Percentiles rank a stretch among this genome's conserved stretches.
These are phyloP conservation scores for Scophthalmus maximus DNA, from an alignment of 2,113 vertebrate genomes.

Conservation along the genomic window DNA sequence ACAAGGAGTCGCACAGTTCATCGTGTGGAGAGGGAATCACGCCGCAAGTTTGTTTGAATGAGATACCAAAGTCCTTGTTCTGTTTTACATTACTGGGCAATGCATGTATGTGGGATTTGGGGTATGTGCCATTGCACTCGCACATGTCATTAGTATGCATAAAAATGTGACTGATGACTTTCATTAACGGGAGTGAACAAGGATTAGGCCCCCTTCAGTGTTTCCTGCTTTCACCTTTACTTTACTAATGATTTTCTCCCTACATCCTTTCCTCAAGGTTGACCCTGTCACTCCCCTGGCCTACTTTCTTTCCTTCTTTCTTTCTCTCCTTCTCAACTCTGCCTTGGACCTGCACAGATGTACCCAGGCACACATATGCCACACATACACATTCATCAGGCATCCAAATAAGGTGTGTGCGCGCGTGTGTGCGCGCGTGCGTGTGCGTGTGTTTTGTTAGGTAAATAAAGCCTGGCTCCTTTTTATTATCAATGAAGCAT, in stretches of 20 bases:
- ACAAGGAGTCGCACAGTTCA: conserved; percentile 18
- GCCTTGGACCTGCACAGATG: neutral
- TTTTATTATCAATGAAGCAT: conserved; percentile 81
- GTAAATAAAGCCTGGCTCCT: conserved; percentile 80
- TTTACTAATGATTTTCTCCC: conserved; percentile 73
- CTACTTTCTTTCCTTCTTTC: neutral
- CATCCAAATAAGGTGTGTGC: neutral
- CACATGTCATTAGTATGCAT: conserved; percentile 68
- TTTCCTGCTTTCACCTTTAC: conserved; percentile 70
- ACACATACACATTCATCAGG: neutral
- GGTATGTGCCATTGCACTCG: conserved; percentile 39
- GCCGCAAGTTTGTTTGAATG: conserved; percentile 47
- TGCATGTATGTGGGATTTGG: conserved; percentile 36
- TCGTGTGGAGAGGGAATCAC: conserved; percentile 24
- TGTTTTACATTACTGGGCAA: conserved; percentile 15
- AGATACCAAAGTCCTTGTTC: conserved; percentile 39
- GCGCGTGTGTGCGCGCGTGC: conserved; percentile 13
- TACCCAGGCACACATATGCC: neutral
- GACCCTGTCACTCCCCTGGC: conserved; percentile 64
- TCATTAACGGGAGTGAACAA: conserved; percentile 74
- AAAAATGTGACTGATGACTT: conserved; percentile 79
- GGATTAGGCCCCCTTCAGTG: conserved; percentile 73
- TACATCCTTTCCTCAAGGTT: conserved; percentile 71
- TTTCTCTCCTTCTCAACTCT: neutral
- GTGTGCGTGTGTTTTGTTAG: conserved; percentile 59